A percentile compares a stretch with the other conserved stretches of the same genome.
Conservation (phyloP, 2,113 vertebrate genomes). For the Prunella himalayana region DNA sequence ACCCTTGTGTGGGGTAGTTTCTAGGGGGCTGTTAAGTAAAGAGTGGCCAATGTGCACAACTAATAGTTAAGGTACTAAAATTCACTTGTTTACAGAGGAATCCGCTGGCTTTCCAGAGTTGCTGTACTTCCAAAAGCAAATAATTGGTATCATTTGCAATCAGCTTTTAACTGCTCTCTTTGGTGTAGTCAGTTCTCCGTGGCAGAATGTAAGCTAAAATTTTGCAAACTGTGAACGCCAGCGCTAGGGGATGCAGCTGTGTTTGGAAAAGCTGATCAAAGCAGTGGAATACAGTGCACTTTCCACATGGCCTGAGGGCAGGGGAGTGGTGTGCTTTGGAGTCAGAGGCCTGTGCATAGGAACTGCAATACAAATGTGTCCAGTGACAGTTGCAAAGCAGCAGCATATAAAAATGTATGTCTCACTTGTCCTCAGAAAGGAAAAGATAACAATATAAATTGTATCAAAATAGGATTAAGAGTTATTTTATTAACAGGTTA, state of each 20-base stretch:
- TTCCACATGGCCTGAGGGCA: not conserved
- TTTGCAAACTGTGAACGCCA: not conserved
- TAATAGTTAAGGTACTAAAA: not conserved
- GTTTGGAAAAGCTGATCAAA: not conserved
- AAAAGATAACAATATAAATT: not conserved
- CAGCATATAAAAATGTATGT: not conserved
- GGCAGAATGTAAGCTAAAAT: not conserved
- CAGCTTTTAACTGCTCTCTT: not conserved
- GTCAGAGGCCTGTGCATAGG: too few species aligned
- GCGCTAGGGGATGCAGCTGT: not conserved
- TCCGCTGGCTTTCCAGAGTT: not conserved
- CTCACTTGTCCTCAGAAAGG: not conserved
- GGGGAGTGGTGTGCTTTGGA: not conserved
- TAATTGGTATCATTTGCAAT: not conserved
- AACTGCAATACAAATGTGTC: not conserved
- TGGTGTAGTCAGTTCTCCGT: not conserved
- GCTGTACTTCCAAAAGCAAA: not conserved
- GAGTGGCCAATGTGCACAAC: not conserved
- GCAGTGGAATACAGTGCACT: not conserved
- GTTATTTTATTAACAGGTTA: not conserved
- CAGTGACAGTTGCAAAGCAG: not conserved
- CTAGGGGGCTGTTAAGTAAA: not conserved
- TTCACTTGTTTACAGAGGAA: not conserved
- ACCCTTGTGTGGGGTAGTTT: not conserved
- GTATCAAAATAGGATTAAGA: not conserved